A percentile compares a stretch with the other conserved stretches of the same genome.
Evolutionary conservation across 2,888 invertebrate species (phyloP).

Genomic region (Tenthredo scrophulariae): DNA sequence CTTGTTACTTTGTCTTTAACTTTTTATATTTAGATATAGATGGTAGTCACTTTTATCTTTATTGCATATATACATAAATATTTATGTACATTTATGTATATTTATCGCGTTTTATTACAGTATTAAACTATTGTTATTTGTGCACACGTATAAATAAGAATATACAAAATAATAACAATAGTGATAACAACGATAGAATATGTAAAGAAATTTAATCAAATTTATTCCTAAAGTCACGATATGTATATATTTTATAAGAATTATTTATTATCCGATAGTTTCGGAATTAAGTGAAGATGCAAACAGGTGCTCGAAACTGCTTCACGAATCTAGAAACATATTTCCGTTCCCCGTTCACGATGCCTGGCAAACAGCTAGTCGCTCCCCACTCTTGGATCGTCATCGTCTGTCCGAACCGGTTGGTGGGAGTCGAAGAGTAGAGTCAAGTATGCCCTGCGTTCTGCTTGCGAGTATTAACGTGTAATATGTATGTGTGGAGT

Average conservation of each 20-base stretch:
- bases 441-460: constrained; percentile 27
- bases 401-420: constrained; percentile 40
- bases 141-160: not conserved
- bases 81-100: not conserved
- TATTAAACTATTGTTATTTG: no score
- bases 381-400: constrained; percentile 1
- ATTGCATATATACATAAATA: not conserved
- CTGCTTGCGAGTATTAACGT: not conserved
- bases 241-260: no score
- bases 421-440: constrained; percentile 8
- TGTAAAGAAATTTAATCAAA: not conserved
- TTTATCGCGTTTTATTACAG: not conserved
- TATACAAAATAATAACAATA: not conserved
- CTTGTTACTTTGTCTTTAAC: not conserved
- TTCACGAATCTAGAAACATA: constrained; percentile 47
- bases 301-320: constrained; percentile 51
- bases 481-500: not conserved
- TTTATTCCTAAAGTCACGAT: no score
- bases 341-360: constrained; percentile 36
- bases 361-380: constrained; percentile 11
- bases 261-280: not conserved
- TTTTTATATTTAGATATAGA: not conserved
- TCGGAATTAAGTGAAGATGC: constrained; percentile 5
- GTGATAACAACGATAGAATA: not conserved
- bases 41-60: not conserved